These are phyloP conservation scores for Lycorma delicatula DNA, from an alignment of 1,140 invertebrate species.

Conservation along the genomic window DNA sequence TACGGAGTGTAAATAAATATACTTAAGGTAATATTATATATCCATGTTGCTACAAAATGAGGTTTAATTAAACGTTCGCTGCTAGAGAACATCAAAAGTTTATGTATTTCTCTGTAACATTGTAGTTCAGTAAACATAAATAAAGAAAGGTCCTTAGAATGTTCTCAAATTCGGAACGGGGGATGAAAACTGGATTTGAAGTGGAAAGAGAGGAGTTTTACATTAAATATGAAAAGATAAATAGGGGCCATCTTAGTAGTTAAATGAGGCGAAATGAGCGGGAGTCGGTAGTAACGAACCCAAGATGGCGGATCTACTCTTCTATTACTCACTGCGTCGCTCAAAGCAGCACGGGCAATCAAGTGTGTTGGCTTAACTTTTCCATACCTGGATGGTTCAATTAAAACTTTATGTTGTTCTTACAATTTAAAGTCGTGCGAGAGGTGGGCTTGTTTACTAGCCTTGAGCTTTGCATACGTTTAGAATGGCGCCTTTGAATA, in stretches of 20 bases:
- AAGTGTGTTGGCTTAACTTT: neutral
- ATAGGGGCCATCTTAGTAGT: slow-evolving; percentile 3
- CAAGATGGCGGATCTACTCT: slow-evolving; percentile 3
- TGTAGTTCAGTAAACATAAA: no score
- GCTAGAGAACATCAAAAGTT: no score
- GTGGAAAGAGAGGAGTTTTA: no score
- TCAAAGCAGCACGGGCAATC: neutral
- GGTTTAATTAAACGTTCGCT: no score
- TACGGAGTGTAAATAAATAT: no score
- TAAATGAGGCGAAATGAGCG: slow-evolving; percentile 1
- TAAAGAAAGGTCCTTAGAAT: no score
- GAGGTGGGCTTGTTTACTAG: neutral
- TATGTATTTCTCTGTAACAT: no score
- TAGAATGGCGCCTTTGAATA: slow-evolving; percentile 4
- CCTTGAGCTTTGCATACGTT: slow-evolving; percentile 7
- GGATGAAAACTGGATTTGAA: no score
- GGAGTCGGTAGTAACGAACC: neutral
- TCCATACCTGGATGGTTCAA: slow-evolving; percentile 4
- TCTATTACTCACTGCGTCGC: no score
- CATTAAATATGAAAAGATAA: slow-evolving; percentile 6
- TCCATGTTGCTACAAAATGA: no score
- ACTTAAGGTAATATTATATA: no score
- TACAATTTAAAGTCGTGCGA: slow-evolving; percentile 4
- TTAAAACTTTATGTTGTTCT: slow-evolving; percentile 7
- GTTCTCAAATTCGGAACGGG: no score